Conservation (phyloP, 2,797 vertebrate genomes). For the Neosalanx taihuensis region DNA sequence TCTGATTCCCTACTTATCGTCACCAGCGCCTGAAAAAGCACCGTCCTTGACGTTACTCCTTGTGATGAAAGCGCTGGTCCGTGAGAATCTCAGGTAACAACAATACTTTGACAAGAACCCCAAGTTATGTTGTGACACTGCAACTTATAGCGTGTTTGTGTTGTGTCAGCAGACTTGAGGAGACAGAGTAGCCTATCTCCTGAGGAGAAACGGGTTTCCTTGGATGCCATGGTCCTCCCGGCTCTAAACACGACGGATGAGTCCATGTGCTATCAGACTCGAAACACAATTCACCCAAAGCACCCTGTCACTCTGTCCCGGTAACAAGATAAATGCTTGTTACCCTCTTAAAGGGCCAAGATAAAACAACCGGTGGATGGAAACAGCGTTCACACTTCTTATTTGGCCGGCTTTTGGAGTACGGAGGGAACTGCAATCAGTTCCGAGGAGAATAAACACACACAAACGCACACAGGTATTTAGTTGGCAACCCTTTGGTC, state of each 20-base stretch:
- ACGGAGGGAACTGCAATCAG: slow-evolving; percentile 48
- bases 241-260: slow-evolving; percentile 56
- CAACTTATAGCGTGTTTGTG: not conserved
- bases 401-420: slow-evolving; percentile 40
- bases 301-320: slow-evolving; percentile 63
- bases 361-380: slow-evolving; percentile 59
- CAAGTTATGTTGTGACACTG: not conserved
- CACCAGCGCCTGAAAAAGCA: not conserved
- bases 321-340: slow-evolving; percentile 75
- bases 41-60: not conserved
- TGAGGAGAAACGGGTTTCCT: slow-evolving; percentile 41
- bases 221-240: slow-evolving; percentile 28
- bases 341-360: slow-evolving; percentile 63
- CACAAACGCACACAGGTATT: slow-evolving; percentile 35
- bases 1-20: too few relatives aligned
- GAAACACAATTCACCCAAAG: slow-evolving; percentile 60
- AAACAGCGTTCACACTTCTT: slow-evolving; percentile 64
- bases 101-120: too few relatives aligned
- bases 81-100: not conserved
- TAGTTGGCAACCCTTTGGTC: slow-evolving; percentile 42
- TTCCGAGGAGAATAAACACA: slow-evolving; percentile 25
- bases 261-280: slow-evolving; percentile 65
- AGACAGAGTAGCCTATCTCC: slow-evolving; percentile 23
- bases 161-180: slow-evolving; percentile 14
- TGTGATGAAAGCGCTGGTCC: not conserved